These are phyloP conservation scores for Cephalopterus ornatus DNA, from an alignment of 2,113 vertebrate genomes.

Conservation along the genomic window DNA sequence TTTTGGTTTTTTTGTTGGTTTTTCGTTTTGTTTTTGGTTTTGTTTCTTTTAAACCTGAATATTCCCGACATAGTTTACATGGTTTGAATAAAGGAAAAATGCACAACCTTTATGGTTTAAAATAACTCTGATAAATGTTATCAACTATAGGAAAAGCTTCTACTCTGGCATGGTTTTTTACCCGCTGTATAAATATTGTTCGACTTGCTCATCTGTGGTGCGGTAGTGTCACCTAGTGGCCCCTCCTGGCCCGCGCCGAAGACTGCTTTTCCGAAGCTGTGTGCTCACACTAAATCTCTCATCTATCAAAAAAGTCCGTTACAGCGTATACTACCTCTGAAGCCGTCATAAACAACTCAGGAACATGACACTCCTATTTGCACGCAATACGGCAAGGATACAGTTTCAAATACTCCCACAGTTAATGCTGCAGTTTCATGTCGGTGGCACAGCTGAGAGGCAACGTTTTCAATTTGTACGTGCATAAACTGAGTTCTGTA, in stretches of 20 bases:
- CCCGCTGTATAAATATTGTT: not conserved
- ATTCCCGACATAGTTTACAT: accelerated
- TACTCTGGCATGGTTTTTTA: not conserved
- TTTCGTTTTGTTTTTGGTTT: not conserved
- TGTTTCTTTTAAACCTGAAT: not conserved
- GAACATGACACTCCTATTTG: not conserved
- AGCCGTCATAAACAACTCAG: not conserved
- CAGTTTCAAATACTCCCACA: not conserved
- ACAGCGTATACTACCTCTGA: not conserved
- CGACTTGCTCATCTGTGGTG: accelerated
- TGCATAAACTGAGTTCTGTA: not conserved
- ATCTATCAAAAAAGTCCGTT: accelerated
- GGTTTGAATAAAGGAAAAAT: not conserved
- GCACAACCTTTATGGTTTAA: not conserved
- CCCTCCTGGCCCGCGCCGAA: accelerated
- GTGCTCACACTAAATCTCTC: accelerated
- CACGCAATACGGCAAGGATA: accelerated
- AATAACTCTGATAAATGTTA: not conserved
- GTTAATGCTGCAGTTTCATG: not conserved
- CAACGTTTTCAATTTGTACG: accelerated
- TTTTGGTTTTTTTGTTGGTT: not conserved
- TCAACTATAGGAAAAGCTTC: not conserved
- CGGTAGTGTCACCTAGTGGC: not conserved
- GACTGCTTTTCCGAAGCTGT: accelerated
- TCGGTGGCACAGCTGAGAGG: not conserved